Conservation (phyloP, 2,888 invertebrate species). For the Metalampra italica region DNA sequence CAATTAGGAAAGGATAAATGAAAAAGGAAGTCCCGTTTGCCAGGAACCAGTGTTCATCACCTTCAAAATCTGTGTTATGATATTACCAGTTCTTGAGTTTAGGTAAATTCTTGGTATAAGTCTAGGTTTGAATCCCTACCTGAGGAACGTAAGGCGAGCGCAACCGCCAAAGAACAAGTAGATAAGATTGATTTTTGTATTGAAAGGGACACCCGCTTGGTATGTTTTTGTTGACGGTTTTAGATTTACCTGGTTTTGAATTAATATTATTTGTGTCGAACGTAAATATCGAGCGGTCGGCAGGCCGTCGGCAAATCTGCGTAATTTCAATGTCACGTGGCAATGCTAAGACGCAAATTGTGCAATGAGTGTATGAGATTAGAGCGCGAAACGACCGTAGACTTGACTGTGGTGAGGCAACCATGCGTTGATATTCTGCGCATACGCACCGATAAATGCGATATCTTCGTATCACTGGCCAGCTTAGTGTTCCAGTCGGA, state of each 20-base stretch:
- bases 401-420: constrained; percentile 12
- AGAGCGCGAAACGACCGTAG: constrained; percentile 15
- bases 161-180: background rate
- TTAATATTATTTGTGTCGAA: background rate
- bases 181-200: background rate
- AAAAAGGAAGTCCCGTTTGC: too few relatives aligned
- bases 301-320: constrained; percentile 19
- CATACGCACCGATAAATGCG: constrained; percentile 9
- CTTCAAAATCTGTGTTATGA: too few relatives aligned
- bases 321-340: constrained; percentile 34
- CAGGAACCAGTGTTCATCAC: too few relatives aligned
- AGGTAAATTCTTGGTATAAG: too few relatives aligned
- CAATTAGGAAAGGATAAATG: too few relatives aligned
- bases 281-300: background rate
- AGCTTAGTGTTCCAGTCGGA: background rate
- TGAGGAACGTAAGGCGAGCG: background rate
- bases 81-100: too few relatives aligned
- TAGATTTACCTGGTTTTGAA: background rate
- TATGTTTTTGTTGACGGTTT: background rate
- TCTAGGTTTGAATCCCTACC: too few relatives aligned
- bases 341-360: constrained; percentile 29
- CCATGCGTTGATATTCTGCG: constrained; percentile 18
- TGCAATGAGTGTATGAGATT: constrained; percentile 21
- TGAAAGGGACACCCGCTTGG: background rate
- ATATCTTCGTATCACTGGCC: background rate